Evolutionary conservation across 2,888 invertebrate genomes (phyloP).

Genomic region (Nasonovia ribisnigri): DNA sequence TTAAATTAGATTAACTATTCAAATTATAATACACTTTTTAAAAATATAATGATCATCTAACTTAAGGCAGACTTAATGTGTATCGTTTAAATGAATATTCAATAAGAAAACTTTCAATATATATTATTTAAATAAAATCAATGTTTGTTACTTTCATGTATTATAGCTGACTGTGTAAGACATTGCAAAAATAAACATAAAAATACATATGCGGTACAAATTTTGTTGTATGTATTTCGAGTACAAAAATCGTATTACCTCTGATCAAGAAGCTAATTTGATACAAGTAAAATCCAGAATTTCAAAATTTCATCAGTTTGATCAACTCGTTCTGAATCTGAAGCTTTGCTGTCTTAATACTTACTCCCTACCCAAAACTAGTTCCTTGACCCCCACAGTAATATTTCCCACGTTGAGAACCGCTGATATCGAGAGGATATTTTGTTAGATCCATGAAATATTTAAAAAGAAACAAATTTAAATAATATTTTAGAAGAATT

Average conservation of each 20-base stretch:
- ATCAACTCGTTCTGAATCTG: background rate
- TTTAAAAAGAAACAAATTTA: background rate
- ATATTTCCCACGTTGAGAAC: background rate
- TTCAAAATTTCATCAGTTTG: background rate
- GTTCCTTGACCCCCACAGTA: background rate
- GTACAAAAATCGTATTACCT: background rate
- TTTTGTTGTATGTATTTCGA: background rate
- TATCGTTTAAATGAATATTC: background rate
- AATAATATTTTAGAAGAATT: background rate
- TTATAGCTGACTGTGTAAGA: too few species aligned
- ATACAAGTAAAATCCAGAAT: background rate
- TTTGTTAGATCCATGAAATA: background rate
- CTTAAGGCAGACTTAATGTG: background rate
- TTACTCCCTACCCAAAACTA: background rate
- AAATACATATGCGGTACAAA: background rate
- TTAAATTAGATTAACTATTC: background rate
- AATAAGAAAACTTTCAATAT: too few species aligned
- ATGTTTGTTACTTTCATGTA: too few species aligned
- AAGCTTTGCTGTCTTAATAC: background rate
- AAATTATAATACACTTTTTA: background rate
- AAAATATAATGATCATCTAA: background rate
- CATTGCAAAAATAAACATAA: background rate
- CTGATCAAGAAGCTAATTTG: background rate
- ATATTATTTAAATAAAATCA: too few species aligned
- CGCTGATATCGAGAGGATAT: background rate